Conservation (phyloP, 2,888 invertebrate species). For the Pristionchus mayeri region DNA sequence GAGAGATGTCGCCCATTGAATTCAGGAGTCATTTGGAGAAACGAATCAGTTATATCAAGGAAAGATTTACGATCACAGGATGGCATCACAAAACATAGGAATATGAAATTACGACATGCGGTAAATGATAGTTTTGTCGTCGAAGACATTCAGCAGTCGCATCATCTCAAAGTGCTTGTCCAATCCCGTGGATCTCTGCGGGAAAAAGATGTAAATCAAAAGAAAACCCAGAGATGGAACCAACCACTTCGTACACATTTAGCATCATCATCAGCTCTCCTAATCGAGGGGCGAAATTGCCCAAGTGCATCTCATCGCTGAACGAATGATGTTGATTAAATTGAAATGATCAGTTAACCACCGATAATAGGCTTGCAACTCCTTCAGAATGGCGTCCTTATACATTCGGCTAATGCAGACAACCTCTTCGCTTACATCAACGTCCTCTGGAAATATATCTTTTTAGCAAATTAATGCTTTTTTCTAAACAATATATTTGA, state of each 20-base stretch:
- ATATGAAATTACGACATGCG: no score
- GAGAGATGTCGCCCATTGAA: no score
- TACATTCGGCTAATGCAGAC: neutral
- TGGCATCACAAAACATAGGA: no score
- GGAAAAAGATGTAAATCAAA: neutral
- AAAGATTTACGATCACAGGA: no score
- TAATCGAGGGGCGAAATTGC: neutral
- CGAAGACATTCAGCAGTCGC: neutral
- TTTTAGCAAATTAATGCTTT: neutral
- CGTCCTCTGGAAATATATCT: neutral
- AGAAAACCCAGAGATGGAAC: neutral
- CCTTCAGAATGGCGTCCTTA: neutral
- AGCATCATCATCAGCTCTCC: slow-evolving; percentile 18
- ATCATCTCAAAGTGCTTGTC: slow-evolving; percentile 1
- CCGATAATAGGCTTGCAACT: neutral
- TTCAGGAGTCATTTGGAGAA: no score
- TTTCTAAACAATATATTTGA: neutral
- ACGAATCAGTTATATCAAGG: no score
- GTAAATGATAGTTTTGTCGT: neutral
- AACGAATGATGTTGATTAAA: neutral
- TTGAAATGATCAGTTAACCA: neutral
- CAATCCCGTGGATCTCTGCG: neutral
- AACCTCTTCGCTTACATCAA: neutral
- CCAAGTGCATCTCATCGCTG: neutral
- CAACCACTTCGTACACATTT: neutral